Conservation (phyloP, 2,888 invertebrate genomes). For the Chrysolina oricalcia region DNA sequence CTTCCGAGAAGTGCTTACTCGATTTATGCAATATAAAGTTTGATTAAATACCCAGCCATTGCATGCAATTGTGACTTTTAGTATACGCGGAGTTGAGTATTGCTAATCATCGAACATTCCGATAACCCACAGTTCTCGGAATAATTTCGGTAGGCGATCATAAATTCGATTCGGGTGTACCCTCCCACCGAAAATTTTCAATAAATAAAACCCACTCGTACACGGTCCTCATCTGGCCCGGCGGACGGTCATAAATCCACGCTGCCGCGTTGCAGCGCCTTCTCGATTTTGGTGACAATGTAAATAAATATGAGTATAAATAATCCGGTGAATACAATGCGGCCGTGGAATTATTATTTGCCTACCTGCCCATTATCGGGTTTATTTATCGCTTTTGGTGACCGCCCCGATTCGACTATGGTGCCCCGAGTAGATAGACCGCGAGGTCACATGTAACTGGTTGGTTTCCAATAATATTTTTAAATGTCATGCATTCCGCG, state of each 20-base stretch:
- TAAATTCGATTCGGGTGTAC: conserved; percentile 55
- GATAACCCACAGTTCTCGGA: conserved; percentile 51
- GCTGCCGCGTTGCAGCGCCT: conserved; percentile 38
- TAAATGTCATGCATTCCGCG: background rate
- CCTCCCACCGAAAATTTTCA: conserved; percentile 61
- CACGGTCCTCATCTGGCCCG: conserved; percentile 51
- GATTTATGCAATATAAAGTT: no score
- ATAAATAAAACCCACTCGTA: conserved; percentile 61
- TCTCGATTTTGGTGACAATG: conserved; percentile 65
- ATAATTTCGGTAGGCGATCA: conserved; percentile 59
- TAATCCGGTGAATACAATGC: conserved; percentile 66
- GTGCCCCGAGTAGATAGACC: background rate
- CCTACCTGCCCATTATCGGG: conserved; percentile 66
- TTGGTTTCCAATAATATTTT: background rate
- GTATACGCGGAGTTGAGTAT: no score
- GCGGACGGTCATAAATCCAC: conserved; percentile 58
- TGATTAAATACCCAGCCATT: no score
- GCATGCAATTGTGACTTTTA: no score
- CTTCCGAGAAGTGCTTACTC: no score
- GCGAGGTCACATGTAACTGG: background rate
- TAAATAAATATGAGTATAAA: conserved; percentile 66
- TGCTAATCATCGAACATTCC: conserved; percentile 19
- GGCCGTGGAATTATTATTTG: conserved; percentile 66
- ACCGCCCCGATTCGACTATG: conserved; percentile 45
- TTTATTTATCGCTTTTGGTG: conserved; percentile 61